Evolutionary conservation across 2,113 vertebrate genomes (phyloP), one percentile per base, ranked within the genome.

Genomic region (Lepus europaeus): DNA sequence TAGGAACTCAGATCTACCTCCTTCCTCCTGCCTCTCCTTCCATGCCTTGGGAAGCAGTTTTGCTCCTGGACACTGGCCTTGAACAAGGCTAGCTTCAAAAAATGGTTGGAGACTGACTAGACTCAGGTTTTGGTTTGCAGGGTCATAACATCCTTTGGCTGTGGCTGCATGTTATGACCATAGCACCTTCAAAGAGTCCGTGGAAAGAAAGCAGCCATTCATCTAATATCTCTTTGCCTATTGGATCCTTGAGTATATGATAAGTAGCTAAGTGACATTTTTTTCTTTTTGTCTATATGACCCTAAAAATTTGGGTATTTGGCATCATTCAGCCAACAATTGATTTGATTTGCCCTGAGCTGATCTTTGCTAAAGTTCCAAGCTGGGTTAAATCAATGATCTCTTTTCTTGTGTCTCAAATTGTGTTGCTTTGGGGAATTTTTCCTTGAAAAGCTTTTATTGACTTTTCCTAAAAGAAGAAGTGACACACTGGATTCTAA

Each of bases 371-470:
- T 72, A 56, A 79, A 45, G 68, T 83, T 96, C 74, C 49, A 92
- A 86, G 39, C 73, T 51, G 49, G 59, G 66, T 73, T 91, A 89
- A 95, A 92, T 95, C 94, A 89, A 92, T 96, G 79, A 87, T 80
- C 82, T 86, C 73, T 95, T 96, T 89, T 97, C 82, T 96, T 89
- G 64, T 79, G 59, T 95, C 45, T 93, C 85, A 84, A 87, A 89
- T 92, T 93, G 36, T 69, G 89, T 91, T 68, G 88, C 89, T 90
- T 89, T 76, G 90, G 95, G 94, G 88, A 91, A 90, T 94, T 94
- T 96, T 92, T 79, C 90, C 89, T 95, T 95, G 86, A 95, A 95
- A 97, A 95, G 94, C 56, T 91, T 92, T 72, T 96, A 97, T 96
- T 94, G 91, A 95, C 91, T 95, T 94, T 95, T 90, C 73, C 64